Percentiles rank a stretch among this genome's conserved stretches.
Conservation (phyloP, 1,140 invertebrate genomes). For the Lordiphosa stackelbergi region DNA sequence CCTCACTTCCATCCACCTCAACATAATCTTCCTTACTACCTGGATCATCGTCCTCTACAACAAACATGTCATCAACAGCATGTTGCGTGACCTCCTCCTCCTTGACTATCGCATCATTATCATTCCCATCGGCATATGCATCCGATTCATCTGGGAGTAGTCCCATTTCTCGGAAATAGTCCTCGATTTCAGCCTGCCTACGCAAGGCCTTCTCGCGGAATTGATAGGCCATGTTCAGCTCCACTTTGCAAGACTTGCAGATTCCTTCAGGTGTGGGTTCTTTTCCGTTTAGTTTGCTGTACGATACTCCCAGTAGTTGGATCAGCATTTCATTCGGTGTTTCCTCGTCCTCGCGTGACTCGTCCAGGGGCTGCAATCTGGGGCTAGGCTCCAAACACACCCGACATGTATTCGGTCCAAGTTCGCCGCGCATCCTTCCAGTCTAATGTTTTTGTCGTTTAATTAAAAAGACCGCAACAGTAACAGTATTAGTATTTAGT, state of each 20-base stretch:
- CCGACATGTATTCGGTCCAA: conserved; percentile 60
- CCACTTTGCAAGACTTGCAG: conserved; percentile 63
- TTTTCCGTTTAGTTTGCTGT: conserved; percentile 58
- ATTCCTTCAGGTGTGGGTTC: conserved; percentile 62
- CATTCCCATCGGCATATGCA: conserved; percentile 8
- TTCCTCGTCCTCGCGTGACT: conserved; percentile 66
- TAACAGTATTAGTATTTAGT: conserved; percentile 70
- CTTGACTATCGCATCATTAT: conserved; percentile 51
- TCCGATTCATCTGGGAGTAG: conserved; percentile 15
- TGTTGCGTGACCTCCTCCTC: conserved; percentile 38
- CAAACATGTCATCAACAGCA: conserved; percentile 50
- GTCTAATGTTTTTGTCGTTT: conserved; percentile 17
- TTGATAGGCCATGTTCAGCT: conserved; percentile 69
- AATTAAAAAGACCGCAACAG: conserved; percentile 56
- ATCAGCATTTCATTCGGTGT: conserved; percentile 69
- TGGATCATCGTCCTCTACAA: conserved; percentile 36
- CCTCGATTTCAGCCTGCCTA: conserved; percentile 52
- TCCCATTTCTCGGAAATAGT: conserved; percentile 44
- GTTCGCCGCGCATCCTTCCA: conserved; percentile 50
- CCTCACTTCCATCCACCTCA: conserved; percentile 35
- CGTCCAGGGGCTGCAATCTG: conserved; percentile 56
- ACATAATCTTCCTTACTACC: conserved; percentile 31
- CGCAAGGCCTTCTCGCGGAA: conserved; percentile 64
- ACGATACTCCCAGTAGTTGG: conserved; percentile 52
- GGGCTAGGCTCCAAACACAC: conserved; percentile 54